phyloP scores from a whole-genome alignment of 2,888 invertebrate species.

The Emmelina monodactyla region DNA sequence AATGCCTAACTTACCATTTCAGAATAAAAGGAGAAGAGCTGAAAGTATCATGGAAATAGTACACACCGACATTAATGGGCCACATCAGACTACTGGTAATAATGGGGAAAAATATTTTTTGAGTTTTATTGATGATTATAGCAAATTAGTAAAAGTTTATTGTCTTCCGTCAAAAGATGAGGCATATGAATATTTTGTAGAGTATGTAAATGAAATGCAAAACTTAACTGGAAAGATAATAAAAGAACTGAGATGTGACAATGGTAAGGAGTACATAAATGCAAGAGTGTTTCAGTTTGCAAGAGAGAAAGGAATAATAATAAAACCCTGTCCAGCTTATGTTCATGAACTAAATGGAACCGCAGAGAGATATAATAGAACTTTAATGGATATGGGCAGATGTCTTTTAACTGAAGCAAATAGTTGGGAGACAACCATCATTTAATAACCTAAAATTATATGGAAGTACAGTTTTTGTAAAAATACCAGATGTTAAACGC shows the following conservation, averaged over 20 bases:
- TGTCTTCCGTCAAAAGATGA: constrained; percentile 19
- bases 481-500: constrained; percentile 19
- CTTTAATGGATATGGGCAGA: constrained; percentile 19
- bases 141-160: constrained; percentile 16
- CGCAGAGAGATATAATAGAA: constrained; percentile 20
- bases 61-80: constrained; percentile 21
- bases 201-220: constrained; percentile 17
- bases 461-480: constrained; percentile 21
- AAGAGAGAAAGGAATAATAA: constrained; percentile 18
- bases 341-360: constrained; percentile 22
- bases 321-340: constrained; percentile 20
- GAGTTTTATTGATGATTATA: constrained; percentile 21
- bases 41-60: constrained; percentile 17
- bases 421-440: constrained; percentile 17
- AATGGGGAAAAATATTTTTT: constrained; percentile 20
- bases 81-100: constrained; percentile 18
- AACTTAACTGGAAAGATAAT: constrained; percentile 16
- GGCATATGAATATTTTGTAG: constrained; percentile 13
- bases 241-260: constrained; percentile 20
- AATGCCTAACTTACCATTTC: no score
- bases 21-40: no score
- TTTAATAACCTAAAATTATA: constrained; percentile 19
- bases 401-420: no score
- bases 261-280: constrained; percentile 19
- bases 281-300: constrained; percentile 17